Percentiles rank a stretch among this genome's conserved stretches.
Evolutionary conservation across 2,888 invertebrate genomes (phyloP).

Genomic region (Oscheius sp.): DNA sequence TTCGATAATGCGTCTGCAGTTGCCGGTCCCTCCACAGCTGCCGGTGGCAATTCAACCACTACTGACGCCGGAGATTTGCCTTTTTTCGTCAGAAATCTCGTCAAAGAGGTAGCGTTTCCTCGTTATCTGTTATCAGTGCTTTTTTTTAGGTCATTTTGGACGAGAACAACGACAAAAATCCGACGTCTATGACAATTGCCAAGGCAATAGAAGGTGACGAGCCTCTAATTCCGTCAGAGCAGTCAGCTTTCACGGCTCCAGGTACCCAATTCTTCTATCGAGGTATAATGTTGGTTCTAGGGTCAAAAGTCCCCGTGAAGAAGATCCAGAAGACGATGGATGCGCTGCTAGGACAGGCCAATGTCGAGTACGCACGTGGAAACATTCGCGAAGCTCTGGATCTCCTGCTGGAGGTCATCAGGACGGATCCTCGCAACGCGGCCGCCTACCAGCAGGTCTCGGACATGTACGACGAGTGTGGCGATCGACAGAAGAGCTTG

Average conservation of each 20-base stretch:
- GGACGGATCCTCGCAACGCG: constrained; percentile 65
- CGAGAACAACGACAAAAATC: constrained; percentile 2
- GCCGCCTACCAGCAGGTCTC: constrained; percentile 68
- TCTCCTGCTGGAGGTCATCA: constrained; percentile 62
- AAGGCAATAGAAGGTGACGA: background rate
- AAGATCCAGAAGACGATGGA: constrained; percentile 52
- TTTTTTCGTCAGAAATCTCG: constrained; percentile 30
- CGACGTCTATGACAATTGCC: background rate
- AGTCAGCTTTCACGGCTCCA: constrained; percentile 1
- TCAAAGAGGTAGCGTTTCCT: constrained; percentile 17
- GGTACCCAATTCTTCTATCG: constrained; percentile 5
- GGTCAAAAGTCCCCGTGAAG: background rate
- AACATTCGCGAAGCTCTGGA: constrained; percentile 60
- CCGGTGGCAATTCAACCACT: background rate
- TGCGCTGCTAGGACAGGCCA: constrained; percentile 70
- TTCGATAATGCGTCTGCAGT: constrained; percentile 5
- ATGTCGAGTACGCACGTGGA: constrained; percentile 63
- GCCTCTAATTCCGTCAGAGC: constrained; percentile 14
- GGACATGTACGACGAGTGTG: constrained; percentile 64
- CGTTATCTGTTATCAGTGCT: background rate
- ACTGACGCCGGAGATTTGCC: constrained; percentile 22
- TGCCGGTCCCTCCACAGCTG: constrained; percentile 8
- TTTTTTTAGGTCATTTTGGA: constrained; percentile 27
- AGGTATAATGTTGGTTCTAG: background rate
- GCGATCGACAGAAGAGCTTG: constrained; percentile 52